phyloP scores from a whole-genome alignment of 2,113 vertebrate species.

The Cryptoleucopteryx plumbea region DNA sequence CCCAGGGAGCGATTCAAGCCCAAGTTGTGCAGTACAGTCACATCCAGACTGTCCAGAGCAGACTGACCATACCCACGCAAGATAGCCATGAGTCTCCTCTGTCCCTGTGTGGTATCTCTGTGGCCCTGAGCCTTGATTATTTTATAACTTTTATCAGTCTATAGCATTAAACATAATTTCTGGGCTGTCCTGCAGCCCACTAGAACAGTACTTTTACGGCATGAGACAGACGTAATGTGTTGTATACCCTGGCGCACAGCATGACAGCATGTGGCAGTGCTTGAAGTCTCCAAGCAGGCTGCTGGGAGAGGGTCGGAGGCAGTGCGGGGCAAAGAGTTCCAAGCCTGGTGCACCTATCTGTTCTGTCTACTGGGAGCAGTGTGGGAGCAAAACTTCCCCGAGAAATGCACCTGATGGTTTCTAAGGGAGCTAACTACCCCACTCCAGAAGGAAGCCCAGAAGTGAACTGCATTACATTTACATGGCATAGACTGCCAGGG shows the following conservation, averaged over 20 bases:
- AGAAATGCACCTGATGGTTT: neutral
- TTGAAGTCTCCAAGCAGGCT: neutral
- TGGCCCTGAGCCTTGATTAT: neutral
- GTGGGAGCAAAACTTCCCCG: neutral
- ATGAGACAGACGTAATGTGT: neutral
- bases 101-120: neutral
- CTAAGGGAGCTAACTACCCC: neutral
- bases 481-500: neutral
- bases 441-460: neutral
- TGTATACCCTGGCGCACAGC: rapidly evolving
- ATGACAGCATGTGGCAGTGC: neutral
- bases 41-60: neutral
- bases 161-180: neutral
- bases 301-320: neutral
- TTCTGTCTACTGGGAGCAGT: neutral
- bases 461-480: neutral
- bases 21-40: rapidly evolving
- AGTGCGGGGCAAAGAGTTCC: neutral
- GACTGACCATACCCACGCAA: neutral
- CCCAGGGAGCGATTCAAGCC: neutral
- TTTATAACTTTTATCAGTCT: neutral
- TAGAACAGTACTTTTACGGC: neutral
- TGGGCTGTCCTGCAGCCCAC: neutral
- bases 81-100: neutral
- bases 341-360: neutral